Conservation (phyloP, 1,140 invertebrate species). For the Pygmarrhopalites habei region DNA sequence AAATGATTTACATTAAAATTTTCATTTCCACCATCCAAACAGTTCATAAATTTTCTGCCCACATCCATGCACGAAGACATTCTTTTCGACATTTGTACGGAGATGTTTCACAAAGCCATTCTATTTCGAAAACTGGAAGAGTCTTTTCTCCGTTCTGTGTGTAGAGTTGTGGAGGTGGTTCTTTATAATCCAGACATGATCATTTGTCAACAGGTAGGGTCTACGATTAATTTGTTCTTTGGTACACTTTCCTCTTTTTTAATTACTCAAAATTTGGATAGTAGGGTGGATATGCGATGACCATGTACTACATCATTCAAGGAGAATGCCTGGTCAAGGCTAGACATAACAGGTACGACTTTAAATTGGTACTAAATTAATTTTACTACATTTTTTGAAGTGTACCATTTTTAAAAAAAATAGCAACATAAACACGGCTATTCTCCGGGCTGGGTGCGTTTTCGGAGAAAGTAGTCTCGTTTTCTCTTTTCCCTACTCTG, state of each 20-base stretch:
- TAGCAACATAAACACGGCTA: slow-evolving; percentile 13
- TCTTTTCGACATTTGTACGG: slow-evolving; percentile 33
- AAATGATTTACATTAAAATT: too few relatives aligned
- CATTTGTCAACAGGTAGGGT: slow-evolving; percentile 22
- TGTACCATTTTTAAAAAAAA: too few relatives aligned
- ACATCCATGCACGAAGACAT: slow-evolving; percentile 30
- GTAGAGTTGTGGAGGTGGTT: slow-evolving; percentile 22
- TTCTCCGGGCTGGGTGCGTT: slow-evolving; percentile 30
- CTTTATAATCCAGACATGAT: slow-evolving; percentile 37
- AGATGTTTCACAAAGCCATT: slow-evolving; percentile 36
- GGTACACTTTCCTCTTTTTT: too few relatives aligned
- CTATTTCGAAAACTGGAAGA: slow-evolving; percentile 32
- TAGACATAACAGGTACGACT: too few relatives aligned
- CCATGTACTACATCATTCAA: slow-evolving; percentile 36
- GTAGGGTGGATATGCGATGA: slow-evolving; percentile 29
- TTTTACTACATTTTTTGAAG: too few relatives aligned
- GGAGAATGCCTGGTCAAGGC: slow-evolving; percentile 30
- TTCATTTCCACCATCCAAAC: too few relatives aligned
- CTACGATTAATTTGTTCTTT: slow-evolving; percentile 30
- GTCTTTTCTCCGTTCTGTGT: slow-evolving; percentile 29
- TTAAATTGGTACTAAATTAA: too few relatives aligned
- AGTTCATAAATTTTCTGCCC: slow-evolving; percentile 24
- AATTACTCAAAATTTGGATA: too few relatives aligned
- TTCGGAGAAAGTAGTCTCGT: slow-evolving; percentile 36
- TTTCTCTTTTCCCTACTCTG: slow-evolving; percentile 30